Conservation (phyloP, 2,797 vertebrate species). For the Poeciliopsis infans region DNA sequence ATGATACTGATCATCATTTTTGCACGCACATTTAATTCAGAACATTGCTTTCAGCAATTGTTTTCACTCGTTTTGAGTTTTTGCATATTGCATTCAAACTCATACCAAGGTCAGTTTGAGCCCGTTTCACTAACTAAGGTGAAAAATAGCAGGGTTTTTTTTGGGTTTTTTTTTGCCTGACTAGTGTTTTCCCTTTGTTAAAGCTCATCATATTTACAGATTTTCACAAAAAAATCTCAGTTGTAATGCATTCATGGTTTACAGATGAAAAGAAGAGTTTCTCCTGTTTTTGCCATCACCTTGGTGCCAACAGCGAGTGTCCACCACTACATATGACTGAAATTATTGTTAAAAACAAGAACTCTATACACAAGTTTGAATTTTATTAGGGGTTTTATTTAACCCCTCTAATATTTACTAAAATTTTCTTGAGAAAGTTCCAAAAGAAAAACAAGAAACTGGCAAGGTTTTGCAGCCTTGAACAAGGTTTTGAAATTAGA, state of each 20-base stretch:
- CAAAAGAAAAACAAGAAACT: background rate
- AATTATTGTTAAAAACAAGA: background rate
- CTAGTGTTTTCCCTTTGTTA: background rate
- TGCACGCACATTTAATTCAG: conserved; percentile 15
- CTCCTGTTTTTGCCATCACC: background rate
- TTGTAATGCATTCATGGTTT: background rate
- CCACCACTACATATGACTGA: background rate
- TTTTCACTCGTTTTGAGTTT: background rate
- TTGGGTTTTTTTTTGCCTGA: no score
- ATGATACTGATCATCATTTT: background rate
- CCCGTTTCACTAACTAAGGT: background rate
- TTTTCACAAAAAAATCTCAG: background rate
- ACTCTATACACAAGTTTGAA: background rate
- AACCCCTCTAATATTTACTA: background rate
- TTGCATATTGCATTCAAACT: background rate
- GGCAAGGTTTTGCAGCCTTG: background rate
- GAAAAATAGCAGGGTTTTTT: background rate
- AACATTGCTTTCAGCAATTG: background rate
- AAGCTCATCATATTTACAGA: background rate
- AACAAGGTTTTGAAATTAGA: background rate
- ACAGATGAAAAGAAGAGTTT: background rate
- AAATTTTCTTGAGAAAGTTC: background rate
- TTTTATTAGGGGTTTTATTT: background rate
- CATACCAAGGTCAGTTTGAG: background rate
- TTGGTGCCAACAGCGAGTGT: background rate